phyloP scores from a whole-genome alignment of 2,113 vertebrate genomes.

The Oreocharis arfaki region DNA sequence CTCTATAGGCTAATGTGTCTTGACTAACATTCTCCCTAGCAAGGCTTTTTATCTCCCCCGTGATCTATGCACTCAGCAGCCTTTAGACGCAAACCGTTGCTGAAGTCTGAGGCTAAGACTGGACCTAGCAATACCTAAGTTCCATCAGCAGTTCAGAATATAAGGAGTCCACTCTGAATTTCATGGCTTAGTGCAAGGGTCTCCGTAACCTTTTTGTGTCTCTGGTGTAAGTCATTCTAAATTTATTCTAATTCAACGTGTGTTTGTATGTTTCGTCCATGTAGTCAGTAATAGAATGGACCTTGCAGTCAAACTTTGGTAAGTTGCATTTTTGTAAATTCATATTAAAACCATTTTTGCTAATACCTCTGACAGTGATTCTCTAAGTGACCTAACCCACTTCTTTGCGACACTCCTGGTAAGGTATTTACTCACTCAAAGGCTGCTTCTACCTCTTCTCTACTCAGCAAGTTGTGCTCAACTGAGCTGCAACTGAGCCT shows the following conservation, averaged over 20 bases:
- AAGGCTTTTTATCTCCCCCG: not conserved
- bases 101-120: not conserved
- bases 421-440: not conserved
- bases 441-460: not conserved
- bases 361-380: not conserved
- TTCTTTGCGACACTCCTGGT: not conserved
- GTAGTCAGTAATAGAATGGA: not conserved
- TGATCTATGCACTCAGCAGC: accelerated
- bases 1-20: not conserved
- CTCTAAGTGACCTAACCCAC: not conserved
- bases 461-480: not conserved
- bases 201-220: not conserved
- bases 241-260: not conserved
- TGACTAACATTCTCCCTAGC: not conserved
- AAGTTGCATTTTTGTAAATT: not conserved
- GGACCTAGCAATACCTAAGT: not conserved
- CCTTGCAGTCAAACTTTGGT: not conserved
- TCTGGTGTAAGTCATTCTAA: not conserved
- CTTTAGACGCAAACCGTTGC: accelerated
- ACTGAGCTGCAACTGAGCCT: not conserved
- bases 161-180: not conserved
- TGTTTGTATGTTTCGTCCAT: not conserved
- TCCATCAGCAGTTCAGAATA: not conserved
- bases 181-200: not conserved
- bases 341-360: not conserved